Percentiles rank a stretch among this genome's conserved stretches.
These are phyloP conservation scores for Megatriorchis doriae DNA, from an alignment of 2,113 vertebrate genomes.

Conservation along the genomic window DNA sequence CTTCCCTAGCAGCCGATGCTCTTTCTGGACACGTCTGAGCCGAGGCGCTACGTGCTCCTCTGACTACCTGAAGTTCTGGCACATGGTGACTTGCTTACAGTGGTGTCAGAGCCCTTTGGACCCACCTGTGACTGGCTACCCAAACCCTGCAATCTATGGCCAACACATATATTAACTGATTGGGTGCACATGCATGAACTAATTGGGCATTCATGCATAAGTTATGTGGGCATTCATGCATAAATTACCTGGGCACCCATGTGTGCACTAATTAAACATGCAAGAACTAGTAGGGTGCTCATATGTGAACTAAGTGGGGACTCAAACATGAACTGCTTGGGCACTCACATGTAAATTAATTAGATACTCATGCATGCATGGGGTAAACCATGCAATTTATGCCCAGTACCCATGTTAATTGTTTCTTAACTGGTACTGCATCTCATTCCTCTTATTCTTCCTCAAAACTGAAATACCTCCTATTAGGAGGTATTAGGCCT, in stretches of 20 bases:
- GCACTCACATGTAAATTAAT: accelerated
- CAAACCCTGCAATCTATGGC: not conserved
- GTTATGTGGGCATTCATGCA: not conserved
- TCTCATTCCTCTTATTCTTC: not conserved
- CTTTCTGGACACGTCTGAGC: accelerated
- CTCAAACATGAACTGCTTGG: not conserved
- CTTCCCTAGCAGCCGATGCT: not conserved
- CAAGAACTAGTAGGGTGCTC: not conserved
- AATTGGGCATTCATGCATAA: not conserved
- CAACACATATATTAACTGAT: not conserved
- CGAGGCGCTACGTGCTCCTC: accelerated
- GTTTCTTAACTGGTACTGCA: not conserved
- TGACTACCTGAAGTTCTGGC: not conserved
- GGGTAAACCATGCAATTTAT: not conserved
- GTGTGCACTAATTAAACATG: accelerated
- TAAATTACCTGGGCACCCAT: not conserved
- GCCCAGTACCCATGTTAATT: not conserved
- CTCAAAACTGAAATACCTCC: not conserved
- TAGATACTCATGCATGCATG: not conserved
- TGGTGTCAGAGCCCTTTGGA: not conserved
- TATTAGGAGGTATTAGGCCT: too few species aligned
- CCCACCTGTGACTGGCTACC: not conserved
- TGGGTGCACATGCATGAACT: not conserved
- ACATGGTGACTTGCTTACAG: accelerated
- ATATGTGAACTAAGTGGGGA: not conserved